A percentile compares a stretch with the other conserved stretches of the same genome.
phyloP scores from a whole-genome alignment of 2,797 vertebrate species.

The Enteromius afrohamiltoni region DNA sequence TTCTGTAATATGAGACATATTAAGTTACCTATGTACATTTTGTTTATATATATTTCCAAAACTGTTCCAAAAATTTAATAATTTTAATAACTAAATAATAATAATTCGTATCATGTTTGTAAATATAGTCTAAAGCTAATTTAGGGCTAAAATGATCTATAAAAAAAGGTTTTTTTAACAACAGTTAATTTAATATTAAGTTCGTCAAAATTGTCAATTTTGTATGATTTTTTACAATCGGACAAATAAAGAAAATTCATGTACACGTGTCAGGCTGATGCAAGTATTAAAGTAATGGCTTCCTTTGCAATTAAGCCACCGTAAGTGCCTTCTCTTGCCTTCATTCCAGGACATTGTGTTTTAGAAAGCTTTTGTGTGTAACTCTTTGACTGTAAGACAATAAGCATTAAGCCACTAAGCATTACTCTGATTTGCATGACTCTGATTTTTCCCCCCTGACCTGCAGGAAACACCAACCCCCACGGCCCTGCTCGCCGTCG shows the following conservation, averaged over 20 bases:
- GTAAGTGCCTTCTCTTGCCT: slow-evolving; percentile 9
- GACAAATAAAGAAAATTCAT: not conserved
- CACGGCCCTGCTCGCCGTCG: slow-evolving; percentile 67
- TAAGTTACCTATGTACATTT: not conserved
- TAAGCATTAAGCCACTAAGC: slow-evolving; percentile 54
- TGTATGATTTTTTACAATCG: not conserved
- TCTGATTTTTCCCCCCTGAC: slow-evolving; percentile 60
- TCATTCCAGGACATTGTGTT: slow-evolving; percentile 7
- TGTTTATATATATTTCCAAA: not conserved
- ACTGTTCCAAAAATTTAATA: not conserved
- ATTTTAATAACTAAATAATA: not conserved
- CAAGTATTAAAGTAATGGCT: slow-evolving; percentile 4
- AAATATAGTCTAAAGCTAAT: not conserved
- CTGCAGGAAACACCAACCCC: slow-evolving; percentile 72
- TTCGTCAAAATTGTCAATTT: not conserved
- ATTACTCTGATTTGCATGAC: slow-evolving; percentile 38
- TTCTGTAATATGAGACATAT: not conserved
- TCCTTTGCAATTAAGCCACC: slow-evolving; percentile 14
- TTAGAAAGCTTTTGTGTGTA: slow-evolving; percentile 2
- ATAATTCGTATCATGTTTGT: not conserved
- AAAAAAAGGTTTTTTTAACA: not conserved
- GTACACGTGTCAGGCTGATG: not conserved
- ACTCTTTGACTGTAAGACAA: slow-evolving; percentile 6
- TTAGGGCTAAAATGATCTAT: too few relatives aligned
- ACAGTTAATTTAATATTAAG: not conserved